Conservation (phyloP, 92 coral and sea anemone genomes). For the Parazoanthus darwini region DNA sequence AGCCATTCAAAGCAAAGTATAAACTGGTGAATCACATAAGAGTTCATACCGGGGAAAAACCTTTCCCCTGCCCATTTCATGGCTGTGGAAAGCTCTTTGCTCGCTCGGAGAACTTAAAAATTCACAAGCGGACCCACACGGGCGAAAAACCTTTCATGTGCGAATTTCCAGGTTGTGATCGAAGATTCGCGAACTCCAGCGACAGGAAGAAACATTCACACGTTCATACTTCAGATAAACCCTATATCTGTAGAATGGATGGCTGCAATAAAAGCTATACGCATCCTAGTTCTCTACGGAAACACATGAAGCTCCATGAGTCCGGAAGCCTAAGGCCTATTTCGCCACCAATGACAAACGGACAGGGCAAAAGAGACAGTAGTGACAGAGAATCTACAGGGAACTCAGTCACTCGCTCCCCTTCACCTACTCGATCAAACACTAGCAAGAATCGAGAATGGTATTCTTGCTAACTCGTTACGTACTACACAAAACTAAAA, state of each 20-base stretch:
- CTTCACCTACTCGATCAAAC: constrained; percentile 62
- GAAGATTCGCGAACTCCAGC: constrained; percentile 98
- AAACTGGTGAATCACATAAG: constrained; percentile 97
- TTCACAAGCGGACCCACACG: constrained; percentile 96
- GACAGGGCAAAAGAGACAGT: constrained; percentile 64
- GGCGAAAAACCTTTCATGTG: constrained; percentile 98
- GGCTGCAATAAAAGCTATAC: constrained; percentile 99
- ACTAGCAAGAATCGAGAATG: constrained; percentile 70
- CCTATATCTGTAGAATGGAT: constrained; percentile 95
- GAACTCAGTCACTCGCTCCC: constrained; percentile 64
- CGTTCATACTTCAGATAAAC: constrained; percentile 99
- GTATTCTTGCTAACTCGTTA: constrained; percentile 66
- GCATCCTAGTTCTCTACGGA: constrained; percentile 96
- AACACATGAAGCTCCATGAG: constrained; percentile 99
- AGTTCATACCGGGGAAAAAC: constrained; percentile 98
- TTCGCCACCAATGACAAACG: constrained; percentile 80
- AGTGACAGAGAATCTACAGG: constrained; percentile 64
- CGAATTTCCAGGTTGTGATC: constrained; percentile 97
- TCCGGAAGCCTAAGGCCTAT: constrained; percentile 79
- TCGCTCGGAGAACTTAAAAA: constrained; percentile 97
- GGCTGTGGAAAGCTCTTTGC: constrained; percentile 99
- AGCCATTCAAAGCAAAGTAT: constrained; percentile 97
- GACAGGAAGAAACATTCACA: constrained; percentile 99
- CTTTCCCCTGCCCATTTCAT: constrained; percentile 95
- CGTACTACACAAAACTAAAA: not conserved